Percentiles rank a stretch among this genome's conserved stretches.
Conservation (phyloP, 2,113 vertebrate genomes). For the Piaya cayana region DNA sequence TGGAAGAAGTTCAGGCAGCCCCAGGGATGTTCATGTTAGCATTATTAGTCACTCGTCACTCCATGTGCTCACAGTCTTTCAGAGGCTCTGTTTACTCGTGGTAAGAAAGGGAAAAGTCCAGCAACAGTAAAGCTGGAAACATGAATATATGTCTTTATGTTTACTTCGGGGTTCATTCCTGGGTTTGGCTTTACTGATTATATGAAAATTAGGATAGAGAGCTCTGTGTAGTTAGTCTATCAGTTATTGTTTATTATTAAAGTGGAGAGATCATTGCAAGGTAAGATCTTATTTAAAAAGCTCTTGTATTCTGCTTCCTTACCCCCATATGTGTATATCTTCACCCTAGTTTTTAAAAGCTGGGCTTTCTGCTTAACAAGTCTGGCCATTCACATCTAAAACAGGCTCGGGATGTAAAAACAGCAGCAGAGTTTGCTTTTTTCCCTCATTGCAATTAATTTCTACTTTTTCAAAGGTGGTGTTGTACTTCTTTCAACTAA, state of each 20-base stretch:
- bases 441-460: neutral
- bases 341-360: neutral
- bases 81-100: neutral
- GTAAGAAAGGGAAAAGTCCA: slow-evolving; percentile 33
- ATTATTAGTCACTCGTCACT: neutral
- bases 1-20: neutral
- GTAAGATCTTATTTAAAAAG: neutral
- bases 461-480: neutral
- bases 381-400: neutral
- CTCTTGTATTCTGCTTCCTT: neutral
- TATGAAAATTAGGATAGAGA: neutral
- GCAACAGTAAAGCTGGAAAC: neutral
- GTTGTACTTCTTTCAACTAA: neutral
- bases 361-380: neutral
- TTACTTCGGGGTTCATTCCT: neutral
- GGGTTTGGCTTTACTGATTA: neutral
- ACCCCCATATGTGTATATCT: accelerated
- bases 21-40: neutral
- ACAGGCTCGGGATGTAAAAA: neutral
- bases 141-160: neutral
- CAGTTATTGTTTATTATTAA: neutral
- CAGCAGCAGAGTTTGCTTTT: neutral
- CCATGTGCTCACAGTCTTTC: accelerated
- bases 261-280: neutral
- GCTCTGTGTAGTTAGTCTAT: neutral